phyloP scores from a whole-genome alignment of 2,888 invertebrate species.

The Byasa hedistus region DNA sequence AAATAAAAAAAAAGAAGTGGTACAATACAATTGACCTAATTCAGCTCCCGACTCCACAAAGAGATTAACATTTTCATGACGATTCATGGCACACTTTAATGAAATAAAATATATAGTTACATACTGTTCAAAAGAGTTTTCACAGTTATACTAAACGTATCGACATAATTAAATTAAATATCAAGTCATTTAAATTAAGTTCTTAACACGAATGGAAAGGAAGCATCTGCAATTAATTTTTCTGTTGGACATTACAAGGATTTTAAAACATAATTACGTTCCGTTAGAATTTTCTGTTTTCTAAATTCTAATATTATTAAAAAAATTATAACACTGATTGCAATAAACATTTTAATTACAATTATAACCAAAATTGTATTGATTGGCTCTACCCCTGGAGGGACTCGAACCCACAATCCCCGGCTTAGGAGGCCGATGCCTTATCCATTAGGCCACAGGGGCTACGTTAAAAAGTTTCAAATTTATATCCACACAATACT shows the following conservation, averaged over 20 bases:
- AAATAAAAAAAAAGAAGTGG: slow-evolving; percentile 4
- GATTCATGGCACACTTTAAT: neutral
- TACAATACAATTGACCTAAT: slow-evolving; percentile 13
- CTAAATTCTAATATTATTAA: no score
- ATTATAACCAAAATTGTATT: neutral
- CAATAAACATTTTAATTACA: neutral
- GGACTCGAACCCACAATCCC: slow-evolving; percentile 89
- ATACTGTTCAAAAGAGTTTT: no score
- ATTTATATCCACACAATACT: neutral
- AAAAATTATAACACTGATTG: no score
- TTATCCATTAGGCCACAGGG: slow-evolving; percentile 89
- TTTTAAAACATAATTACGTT: no score
- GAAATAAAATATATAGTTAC: neutral
- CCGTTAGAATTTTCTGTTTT: no score
- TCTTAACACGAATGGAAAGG: no score
- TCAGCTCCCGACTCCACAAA: slow-evolving; percentile 6
- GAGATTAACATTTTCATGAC: slow-evolving; percentile 3
- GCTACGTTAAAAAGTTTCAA: slow-evolving; percentile 44
- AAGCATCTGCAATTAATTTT: no score
- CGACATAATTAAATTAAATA: no score
- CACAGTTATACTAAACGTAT: no score
- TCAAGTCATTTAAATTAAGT: no score
- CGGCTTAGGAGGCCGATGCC: slow-evolving; percentile 89
- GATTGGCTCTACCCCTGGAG: slow-evolving; percentile 77
- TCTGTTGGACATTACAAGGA: no score